These are phyloP conservation scores for Petaurus breviceps DNA, from an alignment of 2,113 vertebrate genomes.

Conservation along the genomic window DNA sequence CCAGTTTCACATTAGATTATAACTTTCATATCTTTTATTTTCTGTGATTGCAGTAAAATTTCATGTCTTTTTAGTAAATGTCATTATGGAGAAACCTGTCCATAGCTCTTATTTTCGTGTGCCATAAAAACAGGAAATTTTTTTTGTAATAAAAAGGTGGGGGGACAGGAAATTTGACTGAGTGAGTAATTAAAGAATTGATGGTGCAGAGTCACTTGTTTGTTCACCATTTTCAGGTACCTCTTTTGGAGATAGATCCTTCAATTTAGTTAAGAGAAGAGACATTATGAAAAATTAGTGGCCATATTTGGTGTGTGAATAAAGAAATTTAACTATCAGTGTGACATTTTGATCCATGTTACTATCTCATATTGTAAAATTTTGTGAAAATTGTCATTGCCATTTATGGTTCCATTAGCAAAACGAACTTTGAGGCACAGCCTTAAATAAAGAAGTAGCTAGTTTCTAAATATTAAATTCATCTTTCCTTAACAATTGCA, in stretches of 20 bases:
- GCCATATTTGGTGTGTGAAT: background rate
- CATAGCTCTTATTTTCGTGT: background rate
- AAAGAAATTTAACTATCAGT: background rate
- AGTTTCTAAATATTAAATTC: background rate
- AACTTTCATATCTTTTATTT: constrained; percentile 19
- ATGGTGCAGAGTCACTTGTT: background rate
- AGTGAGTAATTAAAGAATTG: constrained; percentile 15
- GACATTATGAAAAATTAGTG: background rate
- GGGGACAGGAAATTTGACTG: background rate
- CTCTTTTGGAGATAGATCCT: background rate
- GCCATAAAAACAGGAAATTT: background rate
- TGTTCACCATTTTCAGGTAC: background rate
- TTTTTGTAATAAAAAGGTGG: too few species aligned
- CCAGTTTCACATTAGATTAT: background rate
- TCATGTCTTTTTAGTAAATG: background rate
- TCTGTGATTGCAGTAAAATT: background rate
- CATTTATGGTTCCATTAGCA: constrained; percentile 12
- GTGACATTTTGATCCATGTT: background rate
- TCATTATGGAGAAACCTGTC: constrained; percentile 40
- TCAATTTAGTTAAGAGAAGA: background rate
- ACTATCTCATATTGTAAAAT: background rate
- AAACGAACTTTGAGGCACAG: constrained; percentile 35
- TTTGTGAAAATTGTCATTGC: background rate
- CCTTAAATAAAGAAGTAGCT: constrained; percentile 1
- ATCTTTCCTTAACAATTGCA: constrained; percentile 54